Evolutionary conservation across 2,888 invertebrate genomes (phyloP), one percentile per base, ranked within the genome.

Genomic region (Macropis europaea): DNA sequence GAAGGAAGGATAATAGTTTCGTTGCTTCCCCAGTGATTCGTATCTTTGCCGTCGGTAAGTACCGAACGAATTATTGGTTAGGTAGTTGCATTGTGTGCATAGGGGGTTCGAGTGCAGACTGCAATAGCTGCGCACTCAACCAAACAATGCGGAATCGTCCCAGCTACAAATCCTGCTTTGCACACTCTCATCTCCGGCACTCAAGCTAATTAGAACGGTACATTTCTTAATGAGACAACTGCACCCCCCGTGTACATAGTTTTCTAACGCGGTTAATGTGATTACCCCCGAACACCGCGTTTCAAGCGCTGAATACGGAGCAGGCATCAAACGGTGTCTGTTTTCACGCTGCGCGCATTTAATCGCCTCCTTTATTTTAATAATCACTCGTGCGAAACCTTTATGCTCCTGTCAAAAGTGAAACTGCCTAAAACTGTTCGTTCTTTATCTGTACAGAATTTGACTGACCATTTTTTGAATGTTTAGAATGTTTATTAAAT

Each of bases 191-290:
- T 62, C 64, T 42, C 48, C 19, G 17, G 52, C 72, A 64, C 73
- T 71, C 64, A 36, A 42, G 56, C 64, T 71, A 73, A 71, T 73
- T 60, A 71, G 60, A 64, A 73, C 40, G 40, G 60, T 61, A 71
- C 73, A 70, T 71, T 71, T 71, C 71, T 73, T 73, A 64, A 73
- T 64, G 73, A 71, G 56, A 73, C 72, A 64, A 59, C 54, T 50
- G 64, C 60, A 54, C 50, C 59, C 19, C n/a, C n/a, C 22, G 24
- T 50, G 50, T 53, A 48, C 64, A 64, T 45, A 63, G 64, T 71
- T 71, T 71, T 71, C 64, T 45, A 34, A 54, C 32, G 24, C 15
- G 60, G 34, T 54, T 52, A 52, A 73, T 60, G 36, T 17, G 60
- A 60, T 70, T 63, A 70, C 53, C 36, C 38, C 15, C 6, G 22